phyloP scores from a whole-genome alignment of 2,888 invertebrate genomes.

The Ophion slaviceki region DNA sequence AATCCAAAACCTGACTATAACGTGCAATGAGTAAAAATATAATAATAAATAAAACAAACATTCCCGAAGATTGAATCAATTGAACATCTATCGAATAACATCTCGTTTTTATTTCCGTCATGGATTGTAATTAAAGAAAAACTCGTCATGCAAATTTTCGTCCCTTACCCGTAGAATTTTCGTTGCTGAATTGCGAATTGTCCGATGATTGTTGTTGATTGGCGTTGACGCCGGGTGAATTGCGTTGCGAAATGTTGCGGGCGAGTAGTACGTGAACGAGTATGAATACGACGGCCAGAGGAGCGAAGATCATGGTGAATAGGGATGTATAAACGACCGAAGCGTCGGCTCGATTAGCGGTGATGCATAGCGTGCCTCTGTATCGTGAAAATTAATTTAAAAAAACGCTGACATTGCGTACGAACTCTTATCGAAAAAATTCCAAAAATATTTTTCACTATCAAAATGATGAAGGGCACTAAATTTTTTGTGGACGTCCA shows the following conservation, averaged over 20 bases:
- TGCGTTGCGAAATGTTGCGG: constrained; percentile 72
- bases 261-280: constrained; percentile 73
- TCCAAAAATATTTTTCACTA: not conserved
- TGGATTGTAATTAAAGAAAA: too few species aligned
- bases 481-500: too few species aligned
- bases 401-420: not conserved
- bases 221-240: constrained; percentile 62
- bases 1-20: too few species aligned
- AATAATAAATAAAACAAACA: too few species aligned
- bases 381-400: not conserved
- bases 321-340: constrained; percentile 69
- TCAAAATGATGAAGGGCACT: too few species aligned
- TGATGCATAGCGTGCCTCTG: constrained; percentile 71
- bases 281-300: constrained; percentile 72
- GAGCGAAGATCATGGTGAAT: constrained; percentile 73
- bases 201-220: constrained; percentile 60
- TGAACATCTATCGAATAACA: too few species aligned
- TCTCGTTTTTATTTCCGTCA: too few species aligned
- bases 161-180: constrained; percentile 62
- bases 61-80: too few species aligned
- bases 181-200: constrained; percentile 67
- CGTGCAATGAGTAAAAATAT: too few species aligned
- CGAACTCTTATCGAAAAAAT: not conserved
- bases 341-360: constrained; percentile 63
- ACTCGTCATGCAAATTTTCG: not conserved